Percentiles rank a stretch among this genome's conserved stretches.
Conservation (phyloP, 1,140 invertebrate genomes). For the Megalopta genalis region DNA sequence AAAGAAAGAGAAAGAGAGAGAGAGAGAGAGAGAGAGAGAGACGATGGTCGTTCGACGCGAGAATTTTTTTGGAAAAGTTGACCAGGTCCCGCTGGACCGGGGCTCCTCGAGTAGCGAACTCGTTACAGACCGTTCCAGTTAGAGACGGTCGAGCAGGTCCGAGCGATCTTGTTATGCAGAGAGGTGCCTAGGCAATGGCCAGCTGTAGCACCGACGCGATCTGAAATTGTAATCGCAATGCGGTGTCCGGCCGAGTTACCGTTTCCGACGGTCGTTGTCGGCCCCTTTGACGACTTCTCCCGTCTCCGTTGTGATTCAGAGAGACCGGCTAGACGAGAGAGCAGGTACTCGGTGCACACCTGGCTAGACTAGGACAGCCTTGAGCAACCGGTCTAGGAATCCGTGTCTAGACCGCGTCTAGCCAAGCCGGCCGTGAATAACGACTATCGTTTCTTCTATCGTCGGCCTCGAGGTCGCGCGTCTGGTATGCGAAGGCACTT, state of each 20-base stretch:
- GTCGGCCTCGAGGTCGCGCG: constrained; percentile 33
- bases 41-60: too few relatives aligned
- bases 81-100: not conserved
- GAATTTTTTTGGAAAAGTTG: not conserved
- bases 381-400: constrained; percentile 24
- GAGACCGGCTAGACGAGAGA: constrained; percentile 3
- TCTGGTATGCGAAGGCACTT: constrained; percentile 4
- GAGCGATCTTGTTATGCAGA: constrained; percentile 52
- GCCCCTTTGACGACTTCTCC: constrained; percentile 13
- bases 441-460: constrained; percentile 48
- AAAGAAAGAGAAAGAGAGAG: too few relatives aligned
- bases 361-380: constrained; percentile 23
- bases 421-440: constrained; percentile 30
- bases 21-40: too few relatives aligned
- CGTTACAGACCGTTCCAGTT: constrained; percentile 26
- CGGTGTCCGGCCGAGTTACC: constrained; percentile 17
- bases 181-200: constrained; percentile 33
- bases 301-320: constrained; percentile 2
- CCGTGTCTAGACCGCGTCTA: constrained; percentile 54
- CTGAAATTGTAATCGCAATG: constrained; percentile 43
- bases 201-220: constrained; percentile 37
- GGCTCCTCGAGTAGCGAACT: not conserved
- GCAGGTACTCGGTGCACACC: not conserved
- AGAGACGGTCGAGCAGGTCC: not conserved
- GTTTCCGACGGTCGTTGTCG: constrained; percentile 8